Conservation (phyloP, 2,797 vertebrate species). For the Potorous gilbertii region DNA sequence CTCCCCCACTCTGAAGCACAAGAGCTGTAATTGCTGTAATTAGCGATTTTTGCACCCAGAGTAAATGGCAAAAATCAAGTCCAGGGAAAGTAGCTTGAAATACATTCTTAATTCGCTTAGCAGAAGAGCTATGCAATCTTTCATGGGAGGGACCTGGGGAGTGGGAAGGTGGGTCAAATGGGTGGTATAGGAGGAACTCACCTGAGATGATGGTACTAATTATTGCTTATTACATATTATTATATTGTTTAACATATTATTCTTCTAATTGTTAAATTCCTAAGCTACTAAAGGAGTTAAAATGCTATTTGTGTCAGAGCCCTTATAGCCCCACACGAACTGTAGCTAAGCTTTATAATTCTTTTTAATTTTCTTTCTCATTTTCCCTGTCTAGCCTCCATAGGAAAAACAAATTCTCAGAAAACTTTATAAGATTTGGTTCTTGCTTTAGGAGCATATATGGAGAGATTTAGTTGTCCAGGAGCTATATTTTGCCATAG, state of each 20-base stretch:
- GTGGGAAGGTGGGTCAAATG: background rate
- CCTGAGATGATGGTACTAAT: background rate
- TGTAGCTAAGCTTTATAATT: background rate
- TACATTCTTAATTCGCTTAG: background rate
- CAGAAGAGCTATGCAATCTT: background rate
- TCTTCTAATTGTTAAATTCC: background rate
- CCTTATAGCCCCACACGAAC: background rate
- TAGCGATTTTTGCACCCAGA: background rate
- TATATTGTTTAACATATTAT: background rate
- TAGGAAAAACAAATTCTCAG: too few species aligned
- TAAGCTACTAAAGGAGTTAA: background rate
- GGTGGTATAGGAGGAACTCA: background rate
- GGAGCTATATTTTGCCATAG: too few species aligned
- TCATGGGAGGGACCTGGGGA: too few species aligned
- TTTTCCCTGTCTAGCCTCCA: too few species aligned
- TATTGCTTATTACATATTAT: background rate
- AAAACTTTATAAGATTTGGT: too few species aligned
- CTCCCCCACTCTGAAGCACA: background rate
- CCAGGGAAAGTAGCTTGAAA: background rate
- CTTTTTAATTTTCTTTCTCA: too few species aligned
- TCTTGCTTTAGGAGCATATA: too few species aligned
- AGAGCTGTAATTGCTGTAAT: background rate
- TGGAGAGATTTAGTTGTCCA: too few species aligned
- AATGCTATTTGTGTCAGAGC: background rate
- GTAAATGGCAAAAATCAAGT: background rate